Evolutionary conservation across 2,797 vertebrate species (phyloP).

Genomic region (Aythya fuligula): DNA sequence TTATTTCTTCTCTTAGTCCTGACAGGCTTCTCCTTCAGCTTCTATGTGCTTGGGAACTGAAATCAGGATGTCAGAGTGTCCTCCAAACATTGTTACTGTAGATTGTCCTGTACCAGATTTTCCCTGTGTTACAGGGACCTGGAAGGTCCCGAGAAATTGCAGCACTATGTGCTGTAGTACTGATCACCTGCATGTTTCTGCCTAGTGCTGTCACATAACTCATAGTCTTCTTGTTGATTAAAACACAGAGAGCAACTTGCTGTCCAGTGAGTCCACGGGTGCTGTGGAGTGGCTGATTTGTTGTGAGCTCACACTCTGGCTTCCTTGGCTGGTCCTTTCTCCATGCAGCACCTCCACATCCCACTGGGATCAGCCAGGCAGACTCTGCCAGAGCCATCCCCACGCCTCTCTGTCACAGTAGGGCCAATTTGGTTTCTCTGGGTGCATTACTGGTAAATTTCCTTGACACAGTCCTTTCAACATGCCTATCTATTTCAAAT

Average conservation of each 20-base stretch:
- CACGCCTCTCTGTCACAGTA: neutral
- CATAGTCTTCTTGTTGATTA: neutral
- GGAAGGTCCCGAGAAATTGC: too few relatives aligned
- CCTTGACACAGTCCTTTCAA: neutral
- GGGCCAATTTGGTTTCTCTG: neutral
- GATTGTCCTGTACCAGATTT: too few relatives aligned
- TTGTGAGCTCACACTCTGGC: neutral
- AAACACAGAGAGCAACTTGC: neutral
- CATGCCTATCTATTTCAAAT: neutral
- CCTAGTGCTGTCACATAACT: neutral
- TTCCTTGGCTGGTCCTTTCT: neutral
- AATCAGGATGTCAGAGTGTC: neutral
- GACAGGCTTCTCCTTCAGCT: neutral
- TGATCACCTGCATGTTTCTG: neutral
- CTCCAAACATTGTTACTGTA: neutral
- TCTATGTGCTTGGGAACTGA: neutral
- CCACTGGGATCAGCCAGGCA: neutral
- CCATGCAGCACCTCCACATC: neutral
- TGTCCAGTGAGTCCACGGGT: neutral
- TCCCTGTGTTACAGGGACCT: neutral
- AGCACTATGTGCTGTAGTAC: neutral
- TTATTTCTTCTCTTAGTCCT: neutral
- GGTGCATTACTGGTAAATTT: neutral
- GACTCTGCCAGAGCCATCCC: neutral
- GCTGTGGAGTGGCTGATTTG: rapidly evolving